Evolutionary conservation across 2,797 vertebrate genomes (phyloP).

Genomic region (Chromis chromis): DNA sequence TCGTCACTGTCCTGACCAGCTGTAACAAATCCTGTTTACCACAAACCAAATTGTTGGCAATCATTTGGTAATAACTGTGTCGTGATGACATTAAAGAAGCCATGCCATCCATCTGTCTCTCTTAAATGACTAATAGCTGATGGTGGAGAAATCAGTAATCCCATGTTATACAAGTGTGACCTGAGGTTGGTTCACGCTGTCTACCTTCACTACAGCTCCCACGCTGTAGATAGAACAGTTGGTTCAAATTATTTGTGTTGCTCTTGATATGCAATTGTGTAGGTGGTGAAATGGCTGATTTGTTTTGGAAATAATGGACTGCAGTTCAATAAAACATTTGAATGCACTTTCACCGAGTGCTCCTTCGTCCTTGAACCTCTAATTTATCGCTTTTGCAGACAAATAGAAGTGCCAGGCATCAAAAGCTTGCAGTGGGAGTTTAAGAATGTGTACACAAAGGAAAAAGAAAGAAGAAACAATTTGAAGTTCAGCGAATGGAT

Average conservation of each 20-base stretch:
- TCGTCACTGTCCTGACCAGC: not conserved
- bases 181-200: slow-evolving; percentile 44
- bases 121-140: slow-evolving; percentile 60
- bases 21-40: slow-evolving; percentile 10
- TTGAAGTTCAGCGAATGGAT: slow-evolving; percentile 14
- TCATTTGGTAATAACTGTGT: slow-evolving; percentile 33
- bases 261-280: slow-evolving; percentile 65
- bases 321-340: slow-evolving; percentile 36
- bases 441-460: slow-evolving; percentile 7
- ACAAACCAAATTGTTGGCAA: slow-evolving; percentile 14
- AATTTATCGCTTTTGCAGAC: slow-evolving; percentile 22
- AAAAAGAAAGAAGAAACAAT: slow-evolving; percentile 4
- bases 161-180: slow-evolving; percentile 61
- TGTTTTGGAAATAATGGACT: slow-evolving; percentile 68
- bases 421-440: slow-evolving; percentile 16
- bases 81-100: slow-evolving; percentile 48
- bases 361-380: slow-evolving; percentile 35
- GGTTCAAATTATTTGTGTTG: slow-evolving; percentile 66
- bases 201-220: slow-evolving; percentile 66
- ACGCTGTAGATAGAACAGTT: slow-evolving; percentile 67
- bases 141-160: slow-evolving; percentile 39
- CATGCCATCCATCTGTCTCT: slow-evolving; percentile 46
- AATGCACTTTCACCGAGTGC: slow-evolving; percentile 26
- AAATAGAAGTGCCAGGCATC: slow-evolving; percentile 17
- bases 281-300: slow-evolving; percentile 63